phyloP scores from a whole-genome alignment of 2,797 vertebrate species.

The Darevskia mixta region DNA sequence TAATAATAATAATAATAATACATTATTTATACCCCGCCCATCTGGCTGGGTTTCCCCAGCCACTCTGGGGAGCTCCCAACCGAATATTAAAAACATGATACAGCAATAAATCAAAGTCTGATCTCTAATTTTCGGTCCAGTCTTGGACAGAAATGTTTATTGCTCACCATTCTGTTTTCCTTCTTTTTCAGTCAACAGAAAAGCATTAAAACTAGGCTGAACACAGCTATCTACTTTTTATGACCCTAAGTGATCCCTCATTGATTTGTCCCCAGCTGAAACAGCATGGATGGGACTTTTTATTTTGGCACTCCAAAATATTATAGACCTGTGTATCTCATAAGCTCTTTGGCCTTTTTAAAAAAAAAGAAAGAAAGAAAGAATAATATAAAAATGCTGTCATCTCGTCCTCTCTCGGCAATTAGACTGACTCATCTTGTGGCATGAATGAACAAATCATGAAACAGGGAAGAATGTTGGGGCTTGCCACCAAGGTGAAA shows the following conservation, averaged over 20 bases:
- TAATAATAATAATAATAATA: too few relatives aligned
- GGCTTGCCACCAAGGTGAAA: too few relatives aligned
- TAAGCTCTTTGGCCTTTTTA: conserved; percentile 49
- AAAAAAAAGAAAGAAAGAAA: too few relatives aligned
- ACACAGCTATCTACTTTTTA: conserved; percentile 60
- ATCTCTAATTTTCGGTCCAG: too few relatives aligned
- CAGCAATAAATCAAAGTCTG: too few relatives aligned
- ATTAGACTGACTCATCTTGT: conserved; percentile 52
- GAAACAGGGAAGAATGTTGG: conserved; percentile 12
- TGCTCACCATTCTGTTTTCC: background rate
- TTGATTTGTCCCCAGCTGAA: conserved; percentile 73
- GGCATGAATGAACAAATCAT: conserved; percentile 31
- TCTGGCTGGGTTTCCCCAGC: too few relatives aligned
- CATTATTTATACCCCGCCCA: too few relatives aligned
- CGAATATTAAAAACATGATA: too few relatives aligned
- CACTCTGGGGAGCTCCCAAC: too few relatives aligned
- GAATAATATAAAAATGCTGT: conserved; percentile 54
- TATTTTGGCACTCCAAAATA: conserved; percentile 70
- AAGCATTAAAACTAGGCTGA: conserved; percentile 63
- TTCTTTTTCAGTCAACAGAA: conserved; percentile 52
- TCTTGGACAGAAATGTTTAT: background rate
- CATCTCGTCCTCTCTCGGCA: conserved; percentile 58
- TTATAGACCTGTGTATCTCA: conserved; percentile 63
- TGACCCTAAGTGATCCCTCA: conserved; percentile 64
- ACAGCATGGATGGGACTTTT: conserved; percentile 42